phyloP scores from a whole-genome alignment of 2,888 invertebrate genomes.

The Pandemis heparana region DNA sequence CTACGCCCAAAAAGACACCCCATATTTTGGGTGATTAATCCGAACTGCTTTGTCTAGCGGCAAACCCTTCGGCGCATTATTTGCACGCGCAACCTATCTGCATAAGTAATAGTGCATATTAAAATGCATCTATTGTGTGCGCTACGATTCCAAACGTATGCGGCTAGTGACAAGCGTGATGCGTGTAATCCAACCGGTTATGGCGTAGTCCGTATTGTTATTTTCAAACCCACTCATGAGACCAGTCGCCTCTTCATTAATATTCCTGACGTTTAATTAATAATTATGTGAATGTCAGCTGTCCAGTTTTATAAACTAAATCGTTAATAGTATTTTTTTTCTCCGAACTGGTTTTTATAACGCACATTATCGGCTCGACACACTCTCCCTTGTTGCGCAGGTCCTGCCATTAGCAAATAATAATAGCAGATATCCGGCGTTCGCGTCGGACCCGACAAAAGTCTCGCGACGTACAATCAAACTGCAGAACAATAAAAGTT shows the following conservation, averaged over 20 bases:
- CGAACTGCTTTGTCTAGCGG: conserved; percentile 75
- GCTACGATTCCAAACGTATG: conserved; percentile 43
- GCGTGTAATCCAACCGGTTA: conserved; percentile 61
- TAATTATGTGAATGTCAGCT: conserved; percentile 12
- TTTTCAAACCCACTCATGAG: conserved; percentile 40
- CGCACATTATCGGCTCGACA: neutral
- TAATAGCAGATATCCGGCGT: conserved; percentile 51
- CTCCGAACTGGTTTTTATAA: conserved; percentile 10
- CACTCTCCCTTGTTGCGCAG: conserved; percentile 22
- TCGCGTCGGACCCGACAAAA: conserved; percentile 51
- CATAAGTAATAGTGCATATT: conserved; percentile 69
- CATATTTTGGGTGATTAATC: conserved; percentile 77
- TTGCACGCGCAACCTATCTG: conserved; percentile 72
- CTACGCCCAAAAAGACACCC: conserved; percentile 67
- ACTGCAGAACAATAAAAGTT: conserved; percentile 69
- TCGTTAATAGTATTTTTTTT: conserved; percentile 2
- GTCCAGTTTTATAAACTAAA: neutral
- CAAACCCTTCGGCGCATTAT: conserved; percentile 64
- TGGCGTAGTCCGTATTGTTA: conserved; percentile 52
- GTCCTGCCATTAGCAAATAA: conserved; percentile 37
- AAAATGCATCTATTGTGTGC: conserved; percentile 66
- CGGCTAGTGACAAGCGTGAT: conserved; percentile 46
- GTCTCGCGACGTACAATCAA: conserved; percentile 62
- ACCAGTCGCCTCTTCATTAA: conserved; percentile 29
- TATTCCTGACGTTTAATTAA: conserved; percentile 27